Base-by-base conservation (phyloP, 2,797 vertebrate species). In the Galagoides demidoff region DNA sequence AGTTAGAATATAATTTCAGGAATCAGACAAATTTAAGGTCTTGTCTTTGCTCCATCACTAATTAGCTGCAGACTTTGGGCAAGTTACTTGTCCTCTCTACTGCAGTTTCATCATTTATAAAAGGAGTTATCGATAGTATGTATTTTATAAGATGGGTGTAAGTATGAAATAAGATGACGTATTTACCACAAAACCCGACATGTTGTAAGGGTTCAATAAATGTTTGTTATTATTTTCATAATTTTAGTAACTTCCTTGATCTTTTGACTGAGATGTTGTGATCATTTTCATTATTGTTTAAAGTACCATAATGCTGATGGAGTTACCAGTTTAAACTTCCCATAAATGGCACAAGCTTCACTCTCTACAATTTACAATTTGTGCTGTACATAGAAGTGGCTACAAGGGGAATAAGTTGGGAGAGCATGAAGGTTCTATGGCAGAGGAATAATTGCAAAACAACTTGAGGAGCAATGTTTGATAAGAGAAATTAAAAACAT, bases 251-350 rank as follows among this genome's bases (percentile, higher is more conserved):
- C 91, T 92, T 88, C 13, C 70, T 34, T 82, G 76, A 95, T 89
- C 92, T 89, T 34, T 76, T 89, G 43, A n/a, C 25, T 85, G 25
- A 27, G 52, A 7, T 14, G 10, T 37, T 92, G 1, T 14, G 93
- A 78, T 83, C 3, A 63, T 95, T 95, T 96, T 91, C 25, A 79
- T 81, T 90, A 83, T 84, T 95, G 11, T 13, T 97, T 66, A 79
- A 45, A 92, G 31, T 71, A 16, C 49, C 16, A 70, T 45, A 3
- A 70, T 87, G 29, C 52, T 92, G 7, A 82, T 91, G 20, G 16
- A 23, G n/a, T 85, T 14, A 89, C 55, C 25, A 74, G 34, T 88
- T 84, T 78, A 79, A 43, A 22, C 20, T 94, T 89, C n/a, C 66
- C 49, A 45, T 57, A 22, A 63, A 6, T 37, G 14, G 34, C 37